Evolutionary conservation across 2,113 vertebrate species (phyloP), one percentile per base, ranked within the genome.

Genomic region (Trinectes maculatus): DNA sequence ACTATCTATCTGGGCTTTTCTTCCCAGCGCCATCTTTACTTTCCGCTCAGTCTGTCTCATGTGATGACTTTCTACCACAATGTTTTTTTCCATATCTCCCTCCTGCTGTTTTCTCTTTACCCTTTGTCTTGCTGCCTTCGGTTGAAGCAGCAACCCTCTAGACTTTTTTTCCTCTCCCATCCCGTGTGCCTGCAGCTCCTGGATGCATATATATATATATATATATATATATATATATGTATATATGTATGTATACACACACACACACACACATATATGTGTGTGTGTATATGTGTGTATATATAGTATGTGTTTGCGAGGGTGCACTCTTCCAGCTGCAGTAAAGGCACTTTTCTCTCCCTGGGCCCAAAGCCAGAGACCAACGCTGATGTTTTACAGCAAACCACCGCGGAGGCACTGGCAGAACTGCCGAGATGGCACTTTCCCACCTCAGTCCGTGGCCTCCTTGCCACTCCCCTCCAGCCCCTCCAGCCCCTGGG

Each of bases 391-490:
- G 77, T 85, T 90, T 88, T 80, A 84, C 78, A 77, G 43, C 40
- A 4, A 63, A 66, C 49, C 52, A 8, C 59, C 4, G 13, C 22
- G 39, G 52, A 67, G 25, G 42, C 58, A 54, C 6, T 22, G 31
- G 22, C 24, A 39, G 79, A 89, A 87, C 40, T 88, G 85, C 84
- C 83, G 68, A 19, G 54, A 64, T 64, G 84, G 84, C 90, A 85
- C 43, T 88, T 88, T 87, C 65, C 65, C 40, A 24, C 70, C 58
- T 77, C 56, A 22, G 71, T 73, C 72, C 74, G 33, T 53, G 77
- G 48, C 70, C 63, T 74, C 69, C 55, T 47, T 69, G 16, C 67
- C 46, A 9, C 82, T 59, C 79, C 81, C 83, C 76, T 79, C 65
- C 72, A 78, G 65, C 80, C 73, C 47, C 26, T 6, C 59, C 24